Conservation (phyloP, 1,140 invertebrate genomes). For the fruit fly (Drosophila melanogaster) region Release_6_plus_ISO1_MT NT_037436.4:5848001-5848500, state of each 20-base stretch:
- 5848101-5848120: not conserved
- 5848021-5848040: too few species aligned
- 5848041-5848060: too few species aligned
- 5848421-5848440: conserved; percentile 47
- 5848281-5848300: conserved; percentile 8
- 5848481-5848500: not conserved
- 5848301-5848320: not conserved
- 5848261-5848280: not conserved
- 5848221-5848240: not conserved
- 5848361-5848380: conserved; percentile 70
- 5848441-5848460: conserved; percentile 57
- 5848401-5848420: conserved; percentile 9
- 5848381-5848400: conserved; percentile 55
- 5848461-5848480: conserved; percentile 52
- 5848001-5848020: too few species aligned
- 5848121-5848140: not conserved
- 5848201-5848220: not conserved
- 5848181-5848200: not conserved
- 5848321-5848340: conserved; percentile 3
- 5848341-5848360: conserved; percentile 68
- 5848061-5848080: not conserved
- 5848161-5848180: not conserved
- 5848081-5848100: not conserved
- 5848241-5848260: not conserved
- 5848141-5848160: conserved; percentile 5